Evolutionary conservation across 2,888 invertebrate species (phyloP).

Genomic region (Seladonia tumulorum): DNA sequence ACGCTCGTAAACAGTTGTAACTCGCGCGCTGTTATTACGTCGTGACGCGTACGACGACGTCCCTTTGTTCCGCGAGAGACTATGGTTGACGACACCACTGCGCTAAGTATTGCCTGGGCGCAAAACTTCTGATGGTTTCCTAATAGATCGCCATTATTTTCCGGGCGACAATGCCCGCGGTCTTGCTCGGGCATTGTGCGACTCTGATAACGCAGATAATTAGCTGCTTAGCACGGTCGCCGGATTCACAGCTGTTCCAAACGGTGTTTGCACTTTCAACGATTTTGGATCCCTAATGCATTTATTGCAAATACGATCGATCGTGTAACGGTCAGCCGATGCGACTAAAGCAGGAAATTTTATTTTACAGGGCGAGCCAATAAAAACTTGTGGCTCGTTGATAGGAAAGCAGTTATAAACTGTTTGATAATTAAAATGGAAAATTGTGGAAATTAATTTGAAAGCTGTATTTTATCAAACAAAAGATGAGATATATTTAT

Average conservation of each 20-base stretch:
- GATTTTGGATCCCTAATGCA: neutral
- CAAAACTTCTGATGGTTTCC: constrained; percentile 1
- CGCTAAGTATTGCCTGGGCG: neutral
- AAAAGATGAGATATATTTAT: no score
- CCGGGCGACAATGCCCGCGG: neutral
- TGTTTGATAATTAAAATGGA: neutral
- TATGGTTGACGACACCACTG: neutral
- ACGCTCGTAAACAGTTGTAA: constrained; percentile 37
- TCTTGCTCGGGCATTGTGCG: neutral
- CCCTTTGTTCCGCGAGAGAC: neutral
- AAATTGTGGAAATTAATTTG: neutral
- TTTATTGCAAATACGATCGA: no score
- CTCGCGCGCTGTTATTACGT: constrained; percentile 17
- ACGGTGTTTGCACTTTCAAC: neutral
- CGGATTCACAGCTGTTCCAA: no score
- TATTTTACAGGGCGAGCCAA: no score
- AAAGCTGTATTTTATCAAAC: neutral
- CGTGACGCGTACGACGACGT: neutral
- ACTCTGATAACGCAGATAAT: neutral
- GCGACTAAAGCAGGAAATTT: no score
- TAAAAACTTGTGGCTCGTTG: no score
- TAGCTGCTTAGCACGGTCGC: neutral
- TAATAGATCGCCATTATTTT: constrained; percentile 7
- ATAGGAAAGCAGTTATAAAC: no score
- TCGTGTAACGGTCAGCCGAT: neutral